Evolutionary conservation across 1,140 invertebrate species (phyloP).

Genomic region (Phthorimaea operculella): DNA sequence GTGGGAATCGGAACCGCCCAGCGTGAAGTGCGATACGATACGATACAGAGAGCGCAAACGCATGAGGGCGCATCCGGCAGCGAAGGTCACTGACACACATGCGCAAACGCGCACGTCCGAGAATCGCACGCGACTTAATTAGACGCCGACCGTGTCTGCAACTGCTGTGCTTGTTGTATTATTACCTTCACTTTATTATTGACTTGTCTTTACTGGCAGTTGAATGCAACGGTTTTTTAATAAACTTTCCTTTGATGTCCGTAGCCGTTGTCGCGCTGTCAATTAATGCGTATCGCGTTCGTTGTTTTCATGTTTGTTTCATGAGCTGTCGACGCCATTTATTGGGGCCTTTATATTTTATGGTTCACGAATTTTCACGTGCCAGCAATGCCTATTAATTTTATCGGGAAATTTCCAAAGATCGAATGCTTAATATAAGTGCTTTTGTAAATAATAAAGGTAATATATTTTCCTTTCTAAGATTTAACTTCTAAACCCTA

Average conservation of each 20-base stretch:
- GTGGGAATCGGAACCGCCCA: slow-evolving; percentile 26
- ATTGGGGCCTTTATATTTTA: too few relatives aligned
- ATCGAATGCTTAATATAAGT: too few relatives aligned
- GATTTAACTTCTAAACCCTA: neutral
- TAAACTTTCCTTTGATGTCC: neutral
- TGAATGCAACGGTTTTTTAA: slow-evolving; percentile 1
- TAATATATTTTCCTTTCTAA: neutral
- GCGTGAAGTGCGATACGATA: slow-evolving; percentile 22
- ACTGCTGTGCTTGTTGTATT: neutral
- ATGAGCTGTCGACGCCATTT: too few relatives aligned
- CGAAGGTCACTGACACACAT: slow-evolving; percentile 54
- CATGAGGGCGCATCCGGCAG: slow-evolving; percentile 46
- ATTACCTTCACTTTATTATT: slow-evolving; percentile 1
- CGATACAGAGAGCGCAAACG: slow-evolving; percentile 26
- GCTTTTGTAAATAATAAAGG: too few relatives aligned
- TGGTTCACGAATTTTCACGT: too few relatives aligned
- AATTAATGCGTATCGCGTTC: too few relatives aligned
- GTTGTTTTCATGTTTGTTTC: too few relatives aligned
- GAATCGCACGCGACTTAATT: slow-evolving; percentile 1
- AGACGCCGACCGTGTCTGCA: neutral
- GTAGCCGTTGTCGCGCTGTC: too few relatives aligned
- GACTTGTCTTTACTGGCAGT: neutral
- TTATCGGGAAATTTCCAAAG: too few relatives aligned
- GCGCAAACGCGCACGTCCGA: neutral
- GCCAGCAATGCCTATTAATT: too few relatives aligned